phyloP scores from a whole-genome alignment of 2,888 invertebrate genomes.

The Latheticus oryzae region DNA sequence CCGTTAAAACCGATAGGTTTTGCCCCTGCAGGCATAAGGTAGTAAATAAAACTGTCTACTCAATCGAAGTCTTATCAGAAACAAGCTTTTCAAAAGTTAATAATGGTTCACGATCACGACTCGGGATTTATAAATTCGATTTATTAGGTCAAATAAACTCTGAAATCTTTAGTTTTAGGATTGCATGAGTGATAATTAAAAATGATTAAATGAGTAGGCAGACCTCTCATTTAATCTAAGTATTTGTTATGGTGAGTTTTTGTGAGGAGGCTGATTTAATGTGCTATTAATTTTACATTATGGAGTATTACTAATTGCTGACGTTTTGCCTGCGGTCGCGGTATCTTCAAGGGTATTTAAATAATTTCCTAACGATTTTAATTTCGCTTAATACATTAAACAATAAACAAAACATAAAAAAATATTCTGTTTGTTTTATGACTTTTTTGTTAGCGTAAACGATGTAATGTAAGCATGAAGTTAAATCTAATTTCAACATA shows the following conservation, averaged over 20 bases:
- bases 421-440: no score
- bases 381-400: no score
- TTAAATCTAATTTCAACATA: no score
- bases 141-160: slow-evolving; percentile 11
- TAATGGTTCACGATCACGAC: slow-evolving; percentile 6
- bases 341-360: slow-evolving; percentile 8
- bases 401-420: no score
- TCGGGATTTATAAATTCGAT: slow-evolving; percentile 4
- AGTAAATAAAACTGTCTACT: slow-evolving; percentile 17
- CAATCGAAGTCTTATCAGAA: slow-evolving; percentile 15
- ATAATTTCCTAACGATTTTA: no score
- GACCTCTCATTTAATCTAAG: slow-evolving; percentile 15
- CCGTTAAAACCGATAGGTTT: slow-evolving; percentile 2
- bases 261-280: slow-evolving; percentile 15
- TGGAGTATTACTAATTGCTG: slow-evolving; percentile 15
- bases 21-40: background rate
- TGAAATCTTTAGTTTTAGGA: background rate
- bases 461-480: no score
- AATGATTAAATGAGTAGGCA: slow-evolving; percentile 15
- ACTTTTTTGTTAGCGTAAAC: no score
- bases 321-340: slow-evolving; percentile 9
- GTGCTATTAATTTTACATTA: slow-evolving; percentile 21
- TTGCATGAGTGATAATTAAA: slow-evolving; percentile 20
- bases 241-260: slow-evolving; percentile 8
- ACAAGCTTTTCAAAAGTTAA: slow-evolving; percentile 7